These are phyloP conservation scores for Podabrus alpinus DNA, from an alignment of 2,888 invertebrate species.

Conservation along the genomic window DNA sequence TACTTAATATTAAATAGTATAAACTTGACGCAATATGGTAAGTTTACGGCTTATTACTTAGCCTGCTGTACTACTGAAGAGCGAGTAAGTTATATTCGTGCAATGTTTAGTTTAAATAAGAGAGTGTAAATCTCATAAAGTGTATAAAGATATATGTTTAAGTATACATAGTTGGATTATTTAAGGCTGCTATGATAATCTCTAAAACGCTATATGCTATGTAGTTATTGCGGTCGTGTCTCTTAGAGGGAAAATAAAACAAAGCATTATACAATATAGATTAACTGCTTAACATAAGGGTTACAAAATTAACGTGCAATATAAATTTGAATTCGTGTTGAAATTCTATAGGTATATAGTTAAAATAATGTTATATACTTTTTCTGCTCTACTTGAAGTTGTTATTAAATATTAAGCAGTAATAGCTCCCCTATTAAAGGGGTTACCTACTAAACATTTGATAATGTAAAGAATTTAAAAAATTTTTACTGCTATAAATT, in stretches of 20 bases:
- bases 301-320: not conserved
- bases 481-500: not conserved
- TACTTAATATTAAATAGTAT: not conserved
- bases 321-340: not conserved
- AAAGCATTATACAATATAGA: constrained; percentile 1
- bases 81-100: not conserved
- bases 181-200: constrained; percentile 7
- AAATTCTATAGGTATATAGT: not conserved
- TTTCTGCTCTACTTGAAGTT: not conserved
- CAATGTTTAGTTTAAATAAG: constrained; percentile 2
- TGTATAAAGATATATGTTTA: not conserved
- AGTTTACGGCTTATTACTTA: not conserved
- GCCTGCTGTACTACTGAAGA: not conserved
- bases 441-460: no score
- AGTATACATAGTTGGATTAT: constrained; percentile 8
- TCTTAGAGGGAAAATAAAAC: constrained; percentile 2
- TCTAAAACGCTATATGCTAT: not conserved
- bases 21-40: not conserved
- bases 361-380: not conserved
- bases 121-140: not conserved
- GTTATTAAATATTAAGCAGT: not conserved
- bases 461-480: no score
- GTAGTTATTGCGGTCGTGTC: constrained; percentile 6
- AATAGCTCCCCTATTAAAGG: not conserved
- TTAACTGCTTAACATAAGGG: constrained; percentile 1